phyloP scores from a whole-genome alignment of 2,888 invertebrate species.

The Pseudococcus longispinus region DNA sequence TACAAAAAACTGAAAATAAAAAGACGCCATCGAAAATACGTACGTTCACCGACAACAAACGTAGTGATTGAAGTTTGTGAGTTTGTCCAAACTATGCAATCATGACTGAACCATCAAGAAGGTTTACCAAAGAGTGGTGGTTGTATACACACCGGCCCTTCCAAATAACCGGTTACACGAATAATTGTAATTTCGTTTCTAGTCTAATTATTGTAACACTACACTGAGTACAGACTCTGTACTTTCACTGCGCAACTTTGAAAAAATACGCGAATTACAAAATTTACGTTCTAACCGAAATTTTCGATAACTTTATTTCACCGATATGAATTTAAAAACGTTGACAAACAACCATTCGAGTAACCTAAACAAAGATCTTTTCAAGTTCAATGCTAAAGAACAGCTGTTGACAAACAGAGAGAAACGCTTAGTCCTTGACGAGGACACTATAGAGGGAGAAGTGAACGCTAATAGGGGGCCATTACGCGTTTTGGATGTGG shows the following conservation, averaged over 20 bases:
- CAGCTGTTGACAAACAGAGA: slow-evolving; percentile 52
- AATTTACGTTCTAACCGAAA: neutral
- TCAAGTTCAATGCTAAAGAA: slow-evolving; percentile 52
- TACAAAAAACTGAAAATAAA: slow-evolving; percentile 34
- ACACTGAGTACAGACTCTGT: neutral
- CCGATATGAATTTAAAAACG: neutral
- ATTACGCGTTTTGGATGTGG: neutral
- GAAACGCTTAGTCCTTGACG: slow-evolving; percentile 48
- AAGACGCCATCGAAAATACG: slow-evolving; percentile 29
- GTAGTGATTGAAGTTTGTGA: slow-evolving; percentile 13
- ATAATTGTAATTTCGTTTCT: slow-evolving; percentile 51
- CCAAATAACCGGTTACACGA: slow-evolving; percentile 53
- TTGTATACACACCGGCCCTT: slow-evolving; percentile 46
- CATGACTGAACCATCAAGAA: slow-evolving; percentile 41
- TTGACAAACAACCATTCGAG: slow-evolving; percentile 2
- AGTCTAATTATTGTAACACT: slow-evolving; percentile 48
- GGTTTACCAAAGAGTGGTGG: slow-evolving; percentile 43
- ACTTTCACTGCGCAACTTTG: slow-evolving; percentile 43
- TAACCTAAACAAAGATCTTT: slow-evolving; percentile 39
- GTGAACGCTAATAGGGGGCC: slow-evolving; percentile 30
- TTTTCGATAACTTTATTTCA: neutral
- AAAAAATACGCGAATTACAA: neutral
- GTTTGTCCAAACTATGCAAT: slow-evolving; percentile 34
- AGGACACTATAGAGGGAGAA: slow-evolving; percentile 44
- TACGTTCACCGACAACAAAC: slow-evolving; percentile 26